These are phyloP conservation scores for Natrix natrix DNA, from an alignment of 2,797 vertebrate genomes.

Conservation along the genomic window DNA sequence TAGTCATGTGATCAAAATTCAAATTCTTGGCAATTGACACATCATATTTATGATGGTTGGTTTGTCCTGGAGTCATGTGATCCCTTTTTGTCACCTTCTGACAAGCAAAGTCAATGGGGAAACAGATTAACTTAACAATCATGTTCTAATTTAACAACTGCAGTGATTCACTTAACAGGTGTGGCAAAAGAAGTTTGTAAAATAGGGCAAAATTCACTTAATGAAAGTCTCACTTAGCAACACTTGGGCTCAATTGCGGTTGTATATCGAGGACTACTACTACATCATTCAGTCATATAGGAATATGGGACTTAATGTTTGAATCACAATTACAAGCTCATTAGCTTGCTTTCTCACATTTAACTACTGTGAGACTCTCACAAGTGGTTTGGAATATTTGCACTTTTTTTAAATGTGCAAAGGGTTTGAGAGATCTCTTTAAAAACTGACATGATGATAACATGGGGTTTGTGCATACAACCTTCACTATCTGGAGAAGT, in stretches of 20 bases:
- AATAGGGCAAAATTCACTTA: background rate
- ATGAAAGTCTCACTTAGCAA: background rate
- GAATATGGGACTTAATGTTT: background rate
- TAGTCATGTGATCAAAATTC: background rate
- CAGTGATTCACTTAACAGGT: background rate
- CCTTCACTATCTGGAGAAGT: background rate
- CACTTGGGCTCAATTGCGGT: background rate
- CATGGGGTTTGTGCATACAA: background rate
- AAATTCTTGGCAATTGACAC: background rate
- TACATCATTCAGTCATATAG: background rate
- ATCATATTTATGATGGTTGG: background rate
- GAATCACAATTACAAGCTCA: background rate
- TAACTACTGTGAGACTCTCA: background rate
- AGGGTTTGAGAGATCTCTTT: background rate
- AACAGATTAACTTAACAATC: background rate
- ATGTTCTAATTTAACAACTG: background rate
- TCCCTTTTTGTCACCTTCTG: background rate
- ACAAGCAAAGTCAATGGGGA: background rate
- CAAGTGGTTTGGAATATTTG: background rate
- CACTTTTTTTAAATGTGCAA: background rate
- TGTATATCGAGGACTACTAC: background rate
- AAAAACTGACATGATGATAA: background rate
- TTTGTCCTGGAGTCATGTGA: background rate
- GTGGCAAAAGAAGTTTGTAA: background rate
- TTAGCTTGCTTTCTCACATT: background rate